phyloP scores from a whole-genome alignment of 2,113 vertebrate species.

The Lophius piscatorius region DNA sequence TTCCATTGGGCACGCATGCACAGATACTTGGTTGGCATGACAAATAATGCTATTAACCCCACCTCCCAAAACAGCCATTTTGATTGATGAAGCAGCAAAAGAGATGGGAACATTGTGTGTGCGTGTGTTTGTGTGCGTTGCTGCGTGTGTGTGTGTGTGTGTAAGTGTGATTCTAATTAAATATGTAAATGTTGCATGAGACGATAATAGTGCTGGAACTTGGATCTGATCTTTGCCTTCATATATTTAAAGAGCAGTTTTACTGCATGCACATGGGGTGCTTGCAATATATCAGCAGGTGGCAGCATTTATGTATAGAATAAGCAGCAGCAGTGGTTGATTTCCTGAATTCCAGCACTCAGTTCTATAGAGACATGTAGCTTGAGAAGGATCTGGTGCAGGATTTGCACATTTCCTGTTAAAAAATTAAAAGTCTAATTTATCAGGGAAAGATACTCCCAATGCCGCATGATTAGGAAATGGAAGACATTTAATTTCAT shows the following conservation, averaged over 20 bases:
- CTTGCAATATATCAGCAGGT: constrained; percentile 74
- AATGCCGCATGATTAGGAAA: constrained; percentile 80
- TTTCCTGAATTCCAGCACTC: constrained; percentile 41
- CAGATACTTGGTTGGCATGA: constrained; percentile 76
- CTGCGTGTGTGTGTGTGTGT: constrained; percentile 30
- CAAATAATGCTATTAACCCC: constrained; percentile 80
- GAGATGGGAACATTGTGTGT: constrained; percentile 32
- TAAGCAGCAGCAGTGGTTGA: constrained; percentile 27
- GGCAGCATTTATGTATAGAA: constrained; percentile 79
- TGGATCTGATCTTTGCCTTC: constrained; percentile 12
- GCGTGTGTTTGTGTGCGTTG: constrained; percentile 28
- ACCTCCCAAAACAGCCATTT: constrained; percentile 74
- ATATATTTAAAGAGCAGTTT: constrained; percentile 28
- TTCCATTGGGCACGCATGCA: constrained; percentile 69
- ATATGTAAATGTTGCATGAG: constrained; percentile 41
- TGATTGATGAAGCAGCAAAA: constrained; percentile 74
- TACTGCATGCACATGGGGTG: constrained; percentile 39
- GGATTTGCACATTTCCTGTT: constrained; percentile 19
- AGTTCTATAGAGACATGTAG: background rate
- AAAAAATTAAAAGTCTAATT: constrained; percentile 52
- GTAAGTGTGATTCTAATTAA: constrained; percentile 52
- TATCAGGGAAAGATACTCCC: constrained; percentile 56
- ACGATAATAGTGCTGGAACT: constrained; percentile 23
- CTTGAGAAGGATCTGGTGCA: constrained; percentile 1
- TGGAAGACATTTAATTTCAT: constrained; percentile 78